Percentiles rank a stretch among this genome's conserved stretches.
Evolutionary conservation across 35 echinoderm and acorn worm genomes (phyloP).

Genomic region (Ptychodera flava): DNA sequence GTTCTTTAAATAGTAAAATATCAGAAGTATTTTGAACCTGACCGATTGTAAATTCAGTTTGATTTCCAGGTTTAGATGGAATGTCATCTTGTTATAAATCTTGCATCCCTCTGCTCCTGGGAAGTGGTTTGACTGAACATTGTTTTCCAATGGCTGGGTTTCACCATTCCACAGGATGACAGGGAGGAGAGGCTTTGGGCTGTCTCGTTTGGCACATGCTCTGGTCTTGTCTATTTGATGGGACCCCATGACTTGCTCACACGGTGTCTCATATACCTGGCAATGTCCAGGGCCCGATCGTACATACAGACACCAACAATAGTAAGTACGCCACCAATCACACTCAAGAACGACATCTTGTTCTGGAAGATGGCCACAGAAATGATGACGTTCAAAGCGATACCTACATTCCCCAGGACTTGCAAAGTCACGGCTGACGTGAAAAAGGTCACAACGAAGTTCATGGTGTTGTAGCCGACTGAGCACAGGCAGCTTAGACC

Average conservation of each 20-base stretch:
- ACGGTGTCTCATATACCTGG: background rate
- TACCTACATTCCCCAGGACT: conserved; percentile 79
- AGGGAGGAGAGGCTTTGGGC: no score
- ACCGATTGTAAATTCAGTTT: no score
- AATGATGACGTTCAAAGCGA: conserved; percentile 58
- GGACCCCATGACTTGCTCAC: background rate
- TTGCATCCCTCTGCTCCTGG: no score
- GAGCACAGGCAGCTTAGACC: conserved; percentile 71
- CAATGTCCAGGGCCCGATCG: conserved; percentile 21
- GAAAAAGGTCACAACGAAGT: conserved; percentile 90
- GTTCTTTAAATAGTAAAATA: no score
- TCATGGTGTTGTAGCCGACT: conserved; percentile 94
- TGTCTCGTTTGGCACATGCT: no score
- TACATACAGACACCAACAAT: conserved; percentile 74
- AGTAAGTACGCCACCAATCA: conserved; percentile 50
- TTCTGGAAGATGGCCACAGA: conserved; percentile 87
- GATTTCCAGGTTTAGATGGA: no score
- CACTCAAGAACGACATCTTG: conserved; percentile 59
- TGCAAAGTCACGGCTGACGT: conserved; percentile 83
- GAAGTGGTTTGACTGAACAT: no score
- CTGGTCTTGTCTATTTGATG: no score
- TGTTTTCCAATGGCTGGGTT: no score
- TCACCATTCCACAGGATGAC: no score
- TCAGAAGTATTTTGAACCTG: no score
- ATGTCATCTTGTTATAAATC: no score